Evolutionary conservation across 1,140 invertebrate species (phyloP).

Genomic region (Lasaia peninsularis): DNA sequence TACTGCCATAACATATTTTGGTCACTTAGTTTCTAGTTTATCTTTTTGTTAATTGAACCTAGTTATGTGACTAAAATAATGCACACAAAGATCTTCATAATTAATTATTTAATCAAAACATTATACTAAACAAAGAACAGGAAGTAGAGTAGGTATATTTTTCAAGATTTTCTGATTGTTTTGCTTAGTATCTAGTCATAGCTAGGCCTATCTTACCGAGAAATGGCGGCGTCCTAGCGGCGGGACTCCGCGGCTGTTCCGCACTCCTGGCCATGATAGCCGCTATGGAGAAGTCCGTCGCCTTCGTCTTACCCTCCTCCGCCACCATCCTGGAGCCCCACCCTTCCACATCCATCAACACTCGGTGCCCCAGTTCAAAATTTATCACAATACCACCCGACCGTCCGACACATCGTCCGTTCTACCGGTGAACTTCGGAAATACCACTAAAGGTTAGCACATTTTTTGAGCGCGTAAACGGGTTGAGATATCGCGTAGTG

Average conservation of each 20-base stretch:
- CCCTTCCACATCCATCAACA: constrained; percentile 70
- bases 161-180: not conserved
- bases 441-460: constrained; percentile 14
- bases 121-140: no score
- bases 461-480: constrained; percentile 16
- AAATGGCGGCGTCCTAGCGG: constrained; percentile 47
- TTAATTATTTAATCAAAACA: no score
- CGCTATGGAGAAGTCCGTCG: constrained; percentile 95
- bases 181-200: not conserved
- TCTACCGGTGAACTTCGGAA: not conserved
- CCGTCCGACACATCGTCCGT: constrained; percentile 49
- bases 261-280: constrained; percentile 92
- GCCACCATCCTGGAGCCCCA: constrained; percentile 78
- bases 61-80: no score
- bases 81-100: no score
- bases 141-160: no score
- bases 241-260: constrained; percentile 76
- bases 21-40: no score
- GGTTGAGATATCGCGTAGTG: constrained; percentile 13
- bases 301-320: constrained; percentile 77
- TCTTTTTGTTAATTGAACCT: no score
- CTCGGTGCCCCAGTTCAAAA: constrained; percentile 37
- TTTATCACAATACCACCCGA: constrained; percentile 41
- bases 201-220: constrained; percentile 63
- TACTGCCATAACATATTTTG: no score